A percentile compares a stretch with the other conserved stretches of the same genome.
Evolutionary conservation across 2,888 invertebrate genomes (phyloP).

Genomic region (Litoditis marina): DNA sequence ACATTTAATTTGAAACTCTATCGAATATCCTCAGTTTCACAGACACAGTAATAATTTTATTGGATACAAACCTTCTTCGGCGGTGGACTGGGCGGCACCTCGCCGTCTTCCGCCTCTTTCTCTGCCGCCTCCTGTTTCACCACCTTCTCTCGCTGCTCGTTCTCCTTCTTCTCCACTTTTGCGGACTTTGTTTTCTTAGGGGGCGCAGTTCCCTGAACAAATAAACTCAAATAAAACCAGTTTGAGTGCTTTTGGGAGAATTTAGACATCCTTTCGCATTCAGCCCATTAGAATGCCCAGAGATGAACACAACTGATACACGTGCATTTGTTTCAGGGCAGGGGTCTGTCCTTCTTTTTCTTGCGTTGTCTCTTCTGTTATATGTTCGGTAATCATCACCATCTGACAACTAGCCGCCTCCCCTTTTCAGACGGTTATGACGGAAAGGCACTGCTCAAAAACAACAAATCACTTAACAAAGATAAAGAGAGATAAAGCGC

Average conservation of each 20-base stretch:
- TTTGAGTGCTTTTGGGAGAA: background rate
- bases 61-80: background rate
- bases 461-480: no score
- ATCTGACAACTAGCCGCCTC: no score
- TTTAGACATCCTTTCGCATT: no score
- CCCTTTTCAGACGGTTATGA: no score
- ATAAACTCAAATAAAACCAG: background rate
- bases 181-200: background rate
- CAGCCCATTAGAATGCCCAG: no score
- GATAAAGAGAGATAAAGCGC: no score
- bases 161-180: constrained; percentile 5
- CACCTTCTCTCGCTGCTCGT: background rate
- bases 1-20: no score
- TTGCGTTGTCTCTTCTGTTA: background rate
- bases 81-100: background rate
- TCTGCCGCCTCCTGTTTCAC: background rate
- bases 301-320: no score
- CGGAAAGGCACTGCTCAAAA: no score
- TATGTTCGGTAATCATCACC: no score
- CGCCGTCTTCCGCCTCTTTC: constrained; percentile 5
- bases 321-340: no score
- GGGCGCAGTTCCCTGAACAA: background rate
- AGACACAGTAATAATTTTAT: background rate
- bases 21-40: background rate
- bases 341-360: background rate